Evolutionary conservation across 1,140 invertebrate species (phyloP).

Genomic region (Spodoptera frugiperda): DNA sequence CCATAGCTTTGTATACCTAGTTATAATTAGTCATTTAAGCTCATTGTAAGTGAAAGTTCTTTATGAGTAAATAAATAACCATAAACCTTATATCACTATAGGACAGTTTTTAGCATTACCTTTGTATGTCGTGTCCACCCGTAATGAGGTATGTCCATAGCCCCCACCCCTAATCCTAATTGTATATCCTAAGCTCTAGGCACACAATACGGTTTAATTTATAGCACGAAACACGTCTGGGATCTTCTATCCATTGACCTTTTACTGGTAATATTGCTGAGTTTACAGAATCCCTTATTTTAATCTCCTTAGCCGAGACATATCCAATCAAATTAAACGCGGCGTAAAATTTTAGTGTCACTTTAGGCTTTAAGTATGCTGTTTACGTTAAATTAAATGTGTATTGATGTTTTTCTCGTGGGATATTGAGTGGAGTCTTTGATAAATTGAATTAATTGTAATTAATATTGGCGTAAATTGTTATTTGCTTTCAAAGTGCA

Average conservation of each 20-base stretch:
- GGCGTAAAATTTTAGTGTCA: constrained; percentile 4
- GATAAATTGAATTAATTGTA: background rate
- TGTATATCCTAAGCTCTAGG: too few relatives aligned
- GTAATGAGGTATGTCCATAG: too few relatives aligned
- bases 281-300: constrained; percentile 5
- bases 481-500: background rate
- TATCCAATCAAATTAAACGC: constrained; percentile 14
- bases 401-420: background rate
- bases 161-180: too few relatives aligned
- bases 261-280: background rate
- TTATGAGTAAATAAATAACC: too few relatives aligned
- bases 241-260: constrained; percentile 18
- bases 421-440: background rate
- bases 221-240: background rate
- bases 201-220: background rate
- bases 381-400: constrained; percentile 15
- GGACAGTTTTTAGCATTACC: too few relatives aligned
- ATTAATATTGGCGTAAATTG: background rate
- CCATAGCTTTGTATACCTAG: too few relatives aligned
- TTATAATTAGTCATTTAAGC: too few relatives aligned
- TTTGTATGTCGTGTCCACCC: too few relatives aligned
- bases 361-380: constrained; percentile 5
- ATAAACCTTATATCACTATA: too few relatives aligned
- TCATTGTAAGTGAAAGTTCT: too few relatives aligned
- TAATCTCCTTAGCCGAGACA: constrained; percentile 1